Conservation (phyloP, 2,888 invertebrate genomes). For the Pyralis farinalis region DNA sequence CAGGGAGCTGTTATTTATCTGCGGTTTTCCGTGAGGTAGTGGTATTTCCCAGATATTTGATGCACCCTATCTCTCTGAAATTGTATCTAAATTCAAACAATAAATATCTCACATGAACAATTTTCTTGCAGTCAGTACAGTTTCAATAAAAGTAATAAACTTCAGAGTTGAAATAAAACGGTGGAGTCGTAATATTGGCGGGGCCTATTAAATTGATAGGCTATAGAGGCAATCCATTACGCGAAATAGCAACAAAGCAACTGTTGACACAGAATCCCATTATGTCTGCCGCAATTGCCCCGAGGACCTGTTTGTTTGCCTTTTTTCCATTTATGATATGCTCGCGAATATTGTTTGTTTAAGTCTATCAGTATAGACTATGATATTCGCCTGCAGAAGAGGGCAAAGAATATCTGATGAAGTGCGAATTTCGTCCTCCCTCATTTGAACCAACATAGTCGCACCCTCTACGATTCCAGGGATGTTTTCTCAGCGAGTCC, state of each 20-base stretch:
- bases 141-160: constrained; percentile 57
- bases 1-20: no score
- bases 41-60: no score
- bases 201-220: constrained; percentile 63
- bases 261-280: constrained; percentile 44
- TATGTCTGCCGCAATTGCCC: constrained; percentile 8
- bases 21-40: no score
- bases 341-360: not conserved
- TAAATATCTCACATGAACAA: not conserved
- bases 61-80: no score
- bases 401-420: not conserved
- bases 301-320: constrained; percentile 1
- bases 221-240: constrained; percentile 47
- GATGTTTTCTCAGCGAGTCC: no score
- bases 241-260: constrained; percentile 46
- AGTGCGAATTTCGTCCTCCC: constrained; percentile 3
- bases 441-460: no score
- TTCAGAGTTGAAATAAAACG: constrained; percentile 63
- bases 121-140: constrained; percentile 47
- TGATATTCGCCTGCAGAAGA: no score
- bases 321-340: constrained; percentile 1
- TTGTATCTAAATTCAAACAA: no score
- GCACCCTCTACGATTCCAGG: no score
- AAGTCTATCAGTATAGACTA: no score
- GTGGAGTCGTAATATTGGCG: constrained; percentile 43